phyloP scores from a whole-genome alignment of 2,797 vertebrate genomes.

The Ciconia nigra region DNA sequence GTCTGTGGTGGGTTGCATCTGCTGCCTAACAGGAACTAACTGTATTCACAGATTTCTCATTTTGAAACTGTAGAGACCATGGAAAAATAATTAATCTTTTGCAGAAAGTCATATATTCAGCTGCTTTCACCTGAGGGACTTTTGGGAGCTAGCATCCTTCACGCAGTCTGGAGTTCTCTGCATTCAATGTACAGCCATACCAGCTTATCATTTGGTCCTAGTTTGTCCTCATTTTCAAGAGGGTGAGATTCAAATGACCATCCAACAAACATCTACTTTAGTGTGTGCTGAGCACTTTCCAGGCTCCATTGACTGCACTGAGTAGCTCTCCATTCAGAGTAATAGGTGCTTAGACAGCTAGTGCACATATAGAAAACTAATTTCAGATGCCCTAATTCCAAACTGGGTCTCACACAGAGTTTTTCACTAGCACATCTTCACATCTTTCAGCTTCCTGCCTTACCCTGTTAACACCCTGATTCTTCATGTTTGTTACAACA shows the following conservation, averaged over 20 bases:
- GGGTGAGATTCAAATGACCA: background rate
- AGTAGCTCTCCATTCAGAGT: background rate
- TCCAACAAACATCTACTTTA: background rate
- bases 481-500: background rate
- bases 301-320: background rate
- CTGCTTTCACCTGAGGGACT: background rate
- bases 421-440: background rate
- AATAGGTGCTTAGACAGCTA: background rate
- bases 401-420: background rate
- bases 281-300: background rate
- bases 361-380: background rate
- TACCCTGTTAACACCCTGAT: background rate
- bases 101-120: background rate
- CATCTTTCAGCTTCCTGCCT: background rate
- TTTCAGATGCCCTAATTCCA: background rate
- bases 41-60: background rate
- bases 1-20: background rate
- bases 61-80: background rate
- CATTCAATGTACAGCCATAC: background rate
- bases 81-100: background rate
- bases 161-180: background rate
- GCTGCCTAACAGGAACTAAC: background rate
- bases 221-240: background rate
- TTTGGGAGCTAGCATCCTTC: background rate
- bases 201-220: background rate